These are phyloP conservation scores for Coptodon rendalli DNA, from an alignment of 2,113 vertebrate species.

Conservation along the genomic window DNA sequence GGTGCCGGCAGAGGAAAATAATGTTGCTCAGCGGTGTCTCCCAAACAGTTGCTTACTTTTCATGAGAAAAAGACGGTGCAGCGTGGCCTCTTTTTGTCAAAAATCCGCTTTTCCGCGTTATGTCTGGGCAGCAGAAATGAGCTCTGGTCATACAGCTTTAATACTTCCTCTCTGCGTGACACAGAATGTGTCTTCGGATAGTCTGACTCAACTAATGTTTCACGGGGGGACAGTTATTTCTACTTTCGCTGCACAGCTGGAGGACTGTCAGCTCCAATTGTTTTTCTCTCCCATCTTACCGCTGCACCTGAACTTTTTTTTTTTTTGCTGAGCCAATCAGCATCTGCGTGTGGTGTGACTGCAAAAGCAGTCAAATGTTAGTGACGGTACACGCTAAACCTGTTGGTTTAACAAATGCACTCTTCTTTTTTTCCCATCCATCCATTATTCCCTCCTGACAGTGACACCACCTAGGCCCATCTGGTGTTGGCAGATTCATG, in stretches of 20 bases:
- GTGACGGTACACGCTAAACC: background rate
- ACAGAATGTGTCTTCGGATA: conserved; percentile 4
- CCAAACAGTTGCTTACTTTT: background rate
- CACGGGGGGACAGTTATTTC: conserved; percentile 12
- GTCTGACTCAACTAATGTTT: conserved; percentile 27
- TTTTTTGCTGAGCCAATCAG: conserved; percentile 7
- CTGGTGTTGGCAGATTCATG: conserved; percentile 16
- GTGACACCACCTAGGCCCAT: conserved; percentile 1
- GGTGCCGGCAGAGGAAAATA: background rate
- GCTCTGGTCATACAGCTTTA: background rate
- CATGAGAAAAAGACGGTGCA: background rate
- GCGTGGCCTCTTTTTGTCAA: background rate
- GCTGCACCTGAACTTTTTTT: background rate
- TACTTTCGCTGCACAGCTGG: conserved; percentile 40
- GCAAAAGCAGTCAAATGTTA: conserved; percentile 18
- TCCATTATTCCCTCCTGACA: background rate
- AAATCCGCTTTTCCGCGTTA: background rate
- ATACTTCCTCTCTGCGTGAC: conserved; percentile 10
- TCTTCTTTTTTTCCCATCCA: background rate
- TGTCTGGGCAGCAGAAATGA: conserved; percentile 1
- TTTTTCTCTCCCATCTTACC: background rate
- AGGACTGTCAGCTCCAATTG: conserved; percentile 33
- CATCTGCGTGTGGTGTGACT: background rate
- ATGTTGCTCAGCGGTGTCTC: background rate
- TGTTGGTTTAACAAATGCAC: conserved; percentile 4